Conservation (phyloP, 2,888 invertebrate species). For the Cepaea hortensis region DNA sequence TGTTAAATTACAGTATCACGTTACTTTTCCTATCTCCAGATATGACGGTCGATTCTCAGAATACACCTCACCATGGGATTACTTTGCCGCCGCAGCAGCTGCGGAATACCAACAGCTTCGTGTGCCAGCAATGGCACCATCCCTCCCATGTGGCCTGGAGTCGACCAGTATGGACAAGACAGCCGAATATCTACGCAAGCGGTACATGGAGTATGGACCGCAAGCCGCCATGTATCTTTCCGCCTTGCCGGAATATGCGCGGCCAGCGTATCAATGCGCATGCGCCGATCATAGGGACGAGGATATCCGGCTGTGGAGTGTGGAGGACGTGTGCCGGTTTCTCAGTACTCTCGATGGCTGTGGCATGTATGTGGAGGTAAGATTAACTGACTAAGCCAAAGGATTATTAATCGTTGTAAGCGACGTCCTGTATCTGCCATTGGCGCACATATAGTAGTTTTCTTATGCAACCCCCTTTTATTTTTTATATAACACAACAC, state of each 20-base stretch:
- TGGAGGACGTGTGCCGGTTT: constrained; percentile 63
- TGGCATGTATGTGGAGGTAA: constrained; percentile 61
- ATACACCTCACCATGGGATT: constrained; percentile 42
- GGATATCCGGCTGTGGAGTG: constrained; percentile 61
- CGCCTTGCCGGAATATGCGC: constrained; percentile 50
- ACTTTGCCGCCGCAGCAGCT: constrained; percentile 23
- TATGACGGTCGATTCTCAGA: constrained; percentile 35
- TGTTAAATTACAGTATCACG: too few species aligned
- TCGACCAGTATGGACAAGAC: constrained; percentile 50
- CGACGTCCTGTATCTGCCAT: too few species aligned
- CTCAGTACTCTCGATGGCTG: constrained; percentile 63
- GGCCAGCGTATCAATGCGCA: constrained; percentile 54
- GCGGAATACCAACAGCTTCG: constrained; percentile 40
- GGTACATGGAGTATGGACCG: constrained; percentile 43
- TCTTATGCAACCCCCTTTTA: too few species aligned
- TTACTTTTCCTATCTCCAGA: neutral
- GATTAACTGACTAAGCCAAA: neutral
- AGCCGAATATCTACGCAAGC: constrained; percentile 47
- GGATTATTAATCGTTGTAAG: too few species aligned
- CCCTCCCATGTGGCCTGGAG: constrained; percentile 51
- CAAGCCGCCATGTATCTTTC: constrained; percentile 47
- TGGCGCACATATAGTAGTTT: too few species aligned
- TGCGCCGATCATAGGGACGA: constrained; percentile 56
- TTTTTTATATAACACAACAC: too few species aligned
- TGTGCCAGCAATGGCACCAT: constrained; percentile 13